Percentiles rank a stretch among this genome's conserved stretches.
Evolutionary conservation across 64 coral and sea anemone genomes (phyloP).

Genomic region (Dendrophyllia cribrosa): DNA sequence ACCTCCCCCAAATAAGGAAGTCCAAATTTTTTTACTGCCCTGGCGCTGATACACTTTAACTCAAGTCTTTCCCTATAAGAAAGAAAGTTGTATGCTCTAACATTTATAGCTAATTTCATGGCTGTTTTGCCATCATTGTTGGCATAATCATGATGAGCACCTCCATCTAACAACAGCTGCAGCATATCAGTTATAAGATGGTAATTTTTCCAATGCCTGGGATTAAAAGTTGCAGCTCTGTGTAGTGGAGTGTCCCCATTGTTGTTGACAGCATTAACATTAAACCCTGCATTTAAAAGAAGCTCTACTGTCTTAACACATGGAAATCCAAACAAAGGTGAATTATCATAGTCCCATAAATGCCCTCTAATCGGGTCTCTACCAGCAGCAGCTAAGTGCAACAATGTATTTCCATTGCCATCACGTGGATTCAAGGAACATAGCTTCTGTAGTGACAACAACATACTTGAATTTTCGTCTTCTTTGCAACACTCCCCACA

Average conservation of each 20-base stretch:
- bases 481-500: no score
- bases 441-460: no score
- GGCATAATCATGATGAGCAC: constrained; percentile 41
- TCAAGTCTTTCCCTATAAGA: constrained; percentile 19
- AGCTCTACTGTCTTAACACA: no score
- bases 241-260: constrained; percentile 70
- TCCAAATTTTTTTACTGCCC: constrained; percentile 27
- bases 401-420: no score
- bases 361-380: no score
- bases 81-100: constrained; percentile 31
- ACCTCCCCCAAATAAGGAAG: constrained; percentile 52
- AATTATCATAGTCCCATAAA: no score
- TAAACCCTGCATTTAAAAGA: not conserved
- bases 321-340: no score
- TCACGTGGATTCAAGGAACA: no score
- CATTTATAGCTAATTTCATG: not conserved
- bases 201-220: not conserved
- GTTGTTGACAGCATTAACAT: constrained; percentile 39
- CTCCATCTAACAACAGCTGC: constrained; percentile 4
- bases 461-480: no score
- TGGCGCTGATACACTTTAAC: constrained; percentile 49
- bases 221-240: constrained; percentile 15
- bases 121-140: constrained; percentile 49
- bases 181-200: constrained; percentile 42
- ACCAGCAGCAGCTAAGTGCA: no score